phyloP scores from a whole-genome alignment of 2,888 invertebrate species.

The Plebejus argus region DNA sequence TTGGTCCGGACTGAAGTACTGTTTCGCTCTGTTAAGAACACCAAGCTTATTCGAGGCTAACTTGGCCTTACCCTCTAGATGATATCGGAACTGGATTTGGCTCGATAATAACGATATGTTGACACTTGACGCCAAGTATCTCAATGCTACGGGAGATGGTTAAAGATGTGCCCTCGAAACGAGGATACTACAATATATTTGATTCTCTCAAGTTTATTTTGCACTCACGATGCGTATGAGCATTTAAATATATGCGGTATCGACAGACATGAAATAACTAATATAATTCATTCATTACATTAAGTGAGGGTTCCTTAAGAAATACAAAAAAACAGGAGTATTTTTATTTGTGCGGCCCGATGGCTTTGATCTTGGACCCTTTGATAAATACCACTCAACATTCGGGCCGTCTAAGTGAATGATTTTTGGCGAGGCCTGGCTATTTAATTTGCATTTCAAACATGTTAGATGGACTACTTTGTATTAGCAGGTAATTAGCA shows the following conservation, averaged over 20 bases:
- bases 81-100: no score
- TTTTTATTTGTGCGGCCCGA: constrained; percentile 60
- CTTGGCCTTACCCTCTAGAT: no score
- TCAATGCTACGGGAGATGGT: no score
- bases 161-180: no score
- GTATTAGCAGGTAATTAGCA: background rate
- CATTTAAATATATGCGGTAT: background rate
- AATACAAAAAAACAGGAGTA: constrained; percentile 54
- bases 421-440: constrained; percentile 50
- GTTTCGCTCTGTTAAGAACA: no score
- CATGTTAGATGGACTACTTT: constrained; percentile 28
- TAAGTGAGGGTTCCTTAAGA: constrained; percentile 38
- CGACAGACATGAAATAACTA: constrained; percentile 4
- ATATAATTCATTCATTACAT: constrained; percentile 15
- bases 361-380: constrained; percentile 62
- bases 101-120: no score
- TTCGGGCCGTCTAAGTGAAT: constrained; percentile 55
- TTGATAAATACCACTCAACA: constrained; percentile 57
- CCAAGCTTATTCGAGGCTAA: no score
- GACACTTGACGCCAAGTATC: no score
- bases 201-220: no score
- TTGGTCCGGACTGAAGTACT: no score
- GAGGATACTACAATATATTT: no score
- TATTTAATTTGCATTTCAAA: constrained; percentile 50
- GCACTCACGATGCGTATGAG: background rate